A percentile compares a stretch with the other conserved stretches of the same genome.
phyloP scores from a whole-genome alignment of 2,797 vertebrate genomes.

The Austrolebias charrua region DNA sequence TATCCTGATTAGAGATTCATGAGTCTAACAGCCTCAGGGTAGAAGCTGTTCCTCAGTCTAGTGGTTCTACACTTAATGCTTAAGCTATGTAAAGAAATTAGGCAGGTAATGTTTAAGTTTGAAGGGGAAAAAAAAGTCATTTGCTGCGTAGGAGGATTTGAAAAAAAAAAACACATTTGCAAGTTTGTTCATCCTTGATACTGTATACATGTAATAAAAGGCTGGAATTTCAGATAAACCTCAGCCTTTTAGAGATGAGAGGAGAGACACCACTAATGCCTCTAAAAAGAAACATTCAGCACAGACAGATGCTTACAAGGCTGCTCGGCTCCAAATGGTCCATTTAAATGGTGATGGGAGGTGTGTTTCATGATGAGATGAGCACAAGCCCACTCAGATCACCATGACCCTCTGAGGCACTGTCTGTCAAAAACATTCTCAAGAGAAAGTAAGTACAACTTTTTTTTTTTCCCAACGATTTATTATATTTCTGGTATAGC shows the following conservation, averaged over 20 bases:
- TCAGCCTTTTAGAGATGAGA: conserved; percentile 13
- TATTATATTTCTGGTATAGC: neutral
- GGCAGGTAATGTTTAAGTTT: neutral
- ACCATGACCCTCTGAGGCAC: conserved; percentile 11
- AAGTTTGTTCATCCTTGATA: conserved; percentile 11
- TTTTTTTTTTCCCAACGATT: neutral
- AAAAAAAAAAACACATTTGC: neutral
- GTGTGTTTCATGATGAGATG: conserved; percentile 13
- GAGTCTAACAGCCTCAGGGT: too few relatives aligned
- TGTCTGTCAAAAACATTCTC: conserved; percentile 10
- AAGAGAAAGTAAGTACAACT: conserved; percentile 8
- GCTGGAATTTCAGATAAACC: conserved; percentile 24
- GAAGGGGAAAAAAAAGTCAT: neutral
- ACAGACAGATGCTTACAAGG: conserved; percentile 12
- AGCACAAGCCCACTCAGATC: conserved; percentile 20
- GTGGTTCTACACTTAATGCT: too few relatives aligned
- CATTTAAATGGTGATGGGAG: conserved; percentile 38
- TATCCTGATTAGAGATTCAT: too few relatives aligned
- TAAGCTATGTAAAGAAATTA: neutral
- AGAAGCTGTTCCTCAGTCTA: too few relatives aligned
- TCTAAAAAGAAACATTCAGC: conserved; percentile 7
- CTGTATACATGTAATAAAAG: conserved; percentile 7
- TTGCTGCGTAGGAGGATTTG: neutral
- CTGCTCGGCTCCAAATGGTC: conserved; percentile 27
- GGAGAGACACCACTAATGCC: conserved; percentile 10